These are phyloP conservation scores for Caradrina clavipalpis DNA, from an alignment of 2,888 invertebrate genomes.

Conservation along the genomic window DNA sequence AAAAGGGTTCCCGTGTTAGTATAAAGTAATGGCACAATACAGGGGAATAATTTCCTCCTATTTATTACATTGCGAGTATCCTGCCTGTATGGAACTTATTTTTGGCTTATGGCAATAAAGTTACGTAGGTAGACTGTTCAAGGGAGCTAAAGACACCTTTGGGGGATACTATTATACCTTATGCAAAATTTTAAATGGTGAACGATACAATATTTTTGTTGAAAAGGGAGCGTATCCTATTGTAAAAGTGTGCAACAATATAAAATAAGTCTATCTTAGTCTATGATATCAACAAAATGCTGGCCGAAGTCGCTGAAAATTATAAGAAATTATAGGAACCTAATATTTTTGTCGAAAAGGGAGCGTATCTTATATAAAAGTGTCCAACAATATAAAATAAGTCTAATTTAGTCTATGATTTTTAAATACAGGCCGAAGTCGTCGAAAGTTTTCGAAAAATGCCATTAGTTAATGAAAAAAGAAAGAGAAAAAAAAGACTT, in stretches of 20 bases:
- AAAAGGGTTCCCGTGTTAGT: slow-evolving; percentile 63
- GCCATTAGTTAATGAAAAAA: no score
- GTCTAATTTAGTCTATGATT: no score
- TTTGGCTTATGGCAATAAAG: slow-evolving; percentile 18
- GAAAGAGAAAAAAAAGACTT: no score
- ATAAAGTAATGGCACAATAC: slow-evolving; percentile 48
- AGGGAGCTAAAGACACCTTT: slow-evolving; percentile 1
- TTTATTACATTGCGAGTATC: slow-evolving; percentile 40
- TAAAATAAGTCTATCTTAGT: no score
- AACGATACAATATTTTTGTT: neutral
- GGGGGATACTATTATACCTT: slow-evolving; percentile 6
- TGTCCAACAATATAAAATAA: no score
- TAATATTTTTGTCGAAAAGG: no score
- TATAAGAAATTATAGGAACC: no score
- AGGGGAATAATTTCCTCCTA: slow-evolving; percentile 43
- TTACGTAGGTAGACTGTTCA: neutral
- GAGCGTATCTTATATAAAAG: no score
- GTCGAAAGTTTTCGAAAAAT: no score
- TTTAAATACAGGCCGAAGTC: no score
- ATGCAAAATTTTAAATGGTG: neutral
- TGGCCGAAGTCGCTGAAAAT: neutral
- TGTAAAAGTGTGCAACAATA: no score
- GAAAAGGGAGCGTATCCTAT: neutral
- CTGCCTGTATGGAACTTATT: slow-evolving; percentile 14
- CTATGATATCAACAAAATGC: neutral